phyloP scores from a whole-genome alignment of 2,888 invertebrate genomes.

The Conchocele bisecta region DNA sequence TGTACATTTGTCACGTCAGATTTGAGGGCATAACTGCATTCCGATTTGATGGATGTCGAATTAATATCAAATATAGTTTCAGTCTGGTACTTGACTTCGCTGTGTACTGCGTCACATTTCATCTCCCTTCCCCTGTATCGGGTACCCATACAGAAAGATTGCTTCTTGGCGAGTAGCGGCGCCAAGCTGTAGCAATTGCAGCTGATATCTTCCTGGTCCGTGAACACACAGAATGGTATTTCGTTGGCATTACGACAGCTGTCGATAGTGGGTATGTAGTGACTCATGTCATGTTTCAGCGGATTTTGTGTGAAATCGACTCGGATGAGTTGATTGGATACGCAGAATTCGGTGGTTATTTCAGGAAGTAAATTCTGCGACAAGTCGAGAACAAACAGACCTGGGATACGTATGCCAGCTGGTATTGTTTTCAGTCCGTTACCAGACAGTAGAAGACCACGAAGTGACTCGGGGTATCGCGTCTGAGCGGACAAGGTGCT shows the following conservation, averaged over 20 bases:
- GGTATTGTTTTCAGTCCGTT: slow-evolving; percentile 45
- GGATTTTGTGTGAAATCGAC: slow-evolving; percentile 46
- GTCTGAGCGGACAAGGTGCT: slow-evolving; percentile 18
- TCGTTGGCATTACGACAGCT: slow-evolving; percentile 39
- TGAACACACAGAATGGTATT: slow-evolving; percentile 49
- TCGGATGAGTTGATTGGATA: slow-evolving; percentile 44
- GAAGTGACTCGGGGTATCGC: slow-evolving; percentile 44
- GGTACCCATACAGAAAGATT: slow-evolving; percentile 35
- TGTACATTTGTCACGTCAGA: too few species aligned
- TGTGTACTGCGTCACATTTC: slow-evolving; percentile 5
- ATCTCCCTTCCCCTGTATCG: not conserved
- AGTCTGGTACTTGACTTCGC: not conserved
- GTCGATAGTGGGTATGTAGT: slow-evolving; percentile 22
- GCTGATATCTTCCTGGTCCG: slow-evolving; percentile 17
- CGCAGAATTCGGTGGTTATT: slow-evolving; percentile 43
- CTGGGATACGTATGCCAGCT: slow-evolving; percentile 28
- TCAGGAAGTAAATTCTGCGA: slow-evolving; percentile 41
- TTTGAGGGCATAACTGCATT: slow-evolving; percentile 8
- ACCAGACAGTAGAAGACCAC: slow-evolving; percentile 33
- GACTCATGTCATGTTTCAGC: slow-evolving; percentile 15
- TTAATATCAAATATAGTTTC: slow-evolving; percentile 23
- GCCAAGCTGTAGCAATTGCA: slow-evolving; percentile 45
- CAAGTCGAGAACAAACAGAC: slow-evolving; percentile 49
- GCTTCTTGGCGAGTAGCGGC: slow-evolving; percentile 17
- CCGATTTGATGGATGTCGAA: not conserved